Base-by-base conservation (phyloP, 1,140 invertebrate species). In the Atta texana region DNA sequence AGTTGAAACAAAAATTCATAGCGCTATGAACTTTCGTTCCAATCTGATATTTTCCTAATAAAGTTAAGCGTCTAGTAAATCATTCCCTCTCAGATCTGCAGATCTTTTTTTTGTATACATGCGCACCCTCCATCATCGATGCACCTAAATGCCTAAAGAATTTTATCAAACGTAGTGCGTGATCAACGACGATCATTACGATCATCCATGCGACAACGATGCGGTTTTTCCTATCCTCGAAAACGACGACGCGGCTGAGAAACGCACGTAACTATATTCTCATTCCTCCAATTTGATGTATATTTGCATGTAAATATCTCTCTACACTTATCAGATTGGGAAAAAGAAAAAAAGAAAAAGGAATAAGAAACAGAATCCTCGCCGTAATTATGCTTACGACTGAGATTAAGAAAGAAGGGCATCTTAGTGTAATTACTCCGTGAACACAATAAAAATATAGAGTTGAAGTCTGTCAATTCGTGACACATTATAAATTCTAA, bases 281-380 rank as follows among this genome's bases (percentile, higher is more conserved):
- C 21, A 53, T 55, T 55, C 34, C 53, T 69, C 44, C 66, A 81
- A 39, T 78, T 87, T 34, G 64, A 31, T 87, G 72, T 88, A 64
- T 82, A 86, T 59, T 16, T 88, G 84, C 69, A 72, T 90, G 88
- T 89, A 87, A 89, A 89, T 90, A 90, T 80, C 49, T 81, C 21
- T 74, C 8, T 72, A 39, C 51, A 87, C 18, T 82, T 14, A 0
- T 34, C 14, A 21, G n/a, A 10, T 14, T 12, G 10, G 34, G n/a
- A 44, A 68, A 44, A 68, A 1, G 18, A 8, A 10, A 8, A 34
- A 16, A 44, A 44, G 39, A 10, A 44, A 18, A 8, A 34, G 1
- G 39, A 64, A 64, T 10, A 34, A 34, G 12, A 34, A 21, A 5
- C 24, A 64, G 1, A 18, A 82, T 63, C n/a, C 24, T 55, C 34